Base-by-base conservation (phyloP, 1,140 invertebrate genomes). In the Battus philenor region DNA sequence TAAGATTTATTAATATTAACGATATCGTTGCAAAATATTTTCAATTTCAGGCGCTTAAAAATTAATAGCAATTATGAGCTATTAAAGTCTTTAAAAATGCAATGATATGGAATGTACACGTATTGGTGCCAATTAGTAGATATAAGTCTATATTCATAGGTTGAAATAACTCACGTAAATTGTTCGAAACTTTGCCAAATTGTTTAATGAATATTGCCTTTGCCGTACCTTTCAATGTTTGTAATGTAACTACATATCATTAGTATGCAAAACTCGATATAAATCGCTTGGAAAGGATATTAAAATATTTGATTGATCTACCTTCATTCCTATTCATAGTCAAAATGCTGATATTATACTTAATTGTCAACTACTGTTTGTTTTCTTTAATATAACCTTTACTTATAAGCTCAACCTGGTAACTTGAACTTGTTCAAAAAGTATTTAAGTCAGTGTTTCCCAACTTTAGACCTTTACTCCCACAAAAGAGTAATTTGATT, bases 61-160 rank as follows among this genome's bases (percentile, higher is more conserved):
- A n/a, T n/a, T n/a, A n/a, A n/a, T n/a, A n/a, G n/a, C n/a, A n/a
- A n/a, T n/a, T n/a, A n/a, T n/a, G n/a, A n/a, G n/a, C n/a, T n/a
- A n/a, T n/a, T n/a, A n/a, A n/a, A n/a, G n/a, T n/a, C n/a, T n/a
- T n/a, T n/a, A n/a, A n/a, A n/a, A n/a, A n/a, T n/a, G n/a, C n/a
- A n/a, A n/a, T n/a, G n/a, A n/a, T n/a, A n/a, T n/a, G n/a, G n/a
- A n/a, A 17, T 29, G 20, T 38, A n/a, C 29, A 30, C 29, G 9
- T 29, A 5, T 41, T 27, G 26, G 38, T 41, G 38, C 38, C 38
- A 41, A 41, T 41, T 41, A 29, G 12, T 41, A 29, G 5, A 10
- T 29, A 5, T 41, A 41, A 41, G 38, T 41, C 4, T 29, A 11
- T 41, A 2, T 29, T 27, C n/a, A 22, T 39, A 39, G 36, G 36